phyloP scores from a whole-genome alignment of 1,140 invertebrate species.

The Danaus melanippus region DNA sequence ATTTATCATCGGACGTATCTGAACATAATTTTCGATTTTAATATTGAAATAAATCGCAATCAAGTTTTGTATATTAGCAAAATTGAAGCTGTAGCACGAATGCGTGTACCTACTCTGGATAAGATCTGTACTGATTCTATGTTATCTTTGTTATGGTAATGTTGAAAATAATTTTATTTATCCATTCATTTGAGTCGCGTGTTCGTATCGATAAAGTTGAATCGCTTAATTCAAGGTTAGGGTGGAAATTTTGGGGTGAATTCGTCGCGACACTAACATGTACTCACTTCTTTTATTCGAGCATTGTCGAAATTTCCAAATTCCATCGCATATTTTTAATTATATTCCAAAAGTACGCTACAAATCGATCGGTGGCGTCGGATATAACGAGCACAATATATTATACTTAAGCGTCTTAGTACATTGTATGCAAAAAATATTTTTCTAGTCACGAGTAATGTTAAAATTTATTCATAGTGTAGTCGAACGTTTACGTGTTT shows the following conservation, averaged over 20 bases:
- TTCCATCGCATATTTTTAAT: constrained; percentile 6
- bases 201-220: neutral
- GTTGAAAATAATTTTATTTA: neutral
- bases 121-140: neutral
- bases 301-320: constrained; percentile 1
- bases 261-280: neutral
- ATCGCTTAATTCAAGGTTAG: constrained; percentile 12
- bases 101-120: no score
- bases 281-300: no score
- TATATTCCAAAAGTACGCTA: constrained; percentile 6
- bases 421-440: no score
- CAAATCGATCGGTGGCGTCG: no score
- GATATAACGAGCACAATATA: no score
- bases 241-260: constrained; percentile 9
- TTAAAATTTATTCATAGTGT: constrained; percentile 4
- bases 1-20: no score
- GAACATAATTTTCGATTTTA: no score
- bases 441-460: no score
- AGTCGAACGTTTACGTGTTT: neutral
- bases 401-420: no score
- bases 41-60: no score
- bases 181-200: constrained; percentile 4
- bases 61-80: no score
- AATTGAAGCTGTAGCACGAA: no score
- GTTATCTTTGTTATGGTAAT: neutral